These are phyloP conservation scores for Podarcis siculus DNA, from an alignment of 2,797 vertebrate species.

Conservation along the genomic window DNA sequence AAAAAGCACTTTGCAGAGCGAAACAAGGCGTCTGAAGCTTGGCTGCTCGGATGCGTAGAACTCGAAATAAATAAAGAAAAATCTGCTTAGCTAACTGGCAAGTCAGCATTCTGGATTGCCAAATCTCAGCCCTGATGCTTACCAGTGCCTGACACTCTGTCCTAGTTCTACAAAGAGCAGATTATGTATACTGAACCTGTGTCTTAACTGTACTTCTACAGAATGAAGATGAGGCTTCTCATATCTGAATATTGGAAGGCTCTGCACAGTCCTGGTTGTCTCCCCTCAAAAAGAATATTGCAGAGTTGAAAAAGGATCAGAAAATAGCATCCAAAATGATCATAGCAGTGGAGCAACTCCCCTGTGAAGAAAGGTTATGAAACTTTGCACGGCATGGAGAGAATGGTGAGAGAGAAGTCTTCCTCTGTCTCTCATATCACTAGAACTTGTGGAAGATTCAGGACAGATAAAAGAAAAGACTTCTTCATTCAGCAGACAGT, in stretches of 20 bases:
- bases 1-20: background rate
- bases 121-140: fast-evolving
- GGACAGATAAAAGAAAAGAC: too few species aligned
- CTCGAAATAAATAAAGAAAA: background rate
- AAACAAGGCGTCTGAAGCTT: background rate
- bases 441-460: too few species aligned
- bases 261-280: too few species aligned
- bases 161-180: background rate
- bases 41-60: fast-evolving
- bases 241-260: background rate
- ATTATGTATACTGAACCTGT: background rate
- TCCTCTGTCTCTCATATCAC: too few species aligned
- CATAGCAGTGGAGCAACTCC: too few species aligned
- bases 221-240: background rate
- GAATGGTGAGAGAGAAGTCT: too few species aligned
- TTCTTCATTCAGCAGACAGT: too few species aligned
- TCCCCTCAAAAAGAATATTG: too few species aligned
- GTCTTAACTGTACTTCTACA: background rate
- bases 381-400: too few species aligned
- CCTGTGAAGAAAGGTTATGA: too few species aligned
- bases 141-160: background rate
- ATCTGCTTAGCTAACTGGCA: fast-evolving
- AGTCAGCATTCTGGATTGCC: fast-evolving
- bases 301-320: too few species aligned
- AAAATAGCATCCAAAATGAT: too few species aligned